These are phyloP conservation scores for Amblyornis subalaris DNA, from an alignment of 2,113 vertebrate genomes.

Conservation along the genomic window DNA sequence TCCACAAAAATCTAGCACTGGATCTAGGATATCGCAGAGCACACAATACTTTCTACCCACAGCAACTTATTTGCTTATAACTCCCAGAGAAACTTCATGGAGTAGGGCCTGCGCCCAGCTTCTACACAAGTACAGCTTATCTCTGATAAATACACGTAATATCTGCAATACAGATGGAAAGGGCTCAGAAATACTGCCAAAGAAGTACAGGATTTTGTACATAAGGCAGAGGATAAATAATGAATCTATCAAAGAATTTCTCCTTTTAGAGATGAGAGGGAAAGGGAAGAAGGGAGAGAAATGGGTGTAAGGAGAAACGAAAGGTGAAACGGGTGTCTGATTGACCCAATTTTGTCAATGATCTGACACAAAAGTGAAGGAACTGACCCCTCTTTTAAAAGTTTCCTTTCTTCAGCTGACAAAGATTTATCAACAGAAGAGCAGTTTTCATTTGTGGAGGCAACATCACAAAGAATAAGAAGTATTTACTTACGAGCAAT, in stretches of 20 bases:
- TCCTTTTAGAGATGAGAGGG: neutral
- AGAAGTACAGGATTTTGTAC: neutral
- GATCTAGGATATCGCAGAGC: neutral
- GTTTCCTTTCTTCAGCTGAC: neutral
- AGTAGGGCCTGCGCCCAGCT: neutral
- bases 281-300: neutral
- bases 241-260: neutral
- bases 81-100: neutral
- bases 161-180: neutral
- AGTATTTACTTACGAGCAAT: neutral
- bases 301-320: neutral
- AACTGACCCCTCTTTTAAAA: neutral
- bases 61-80: neutral
- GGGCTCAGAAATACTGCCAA: neutral
- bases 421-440: neutral
- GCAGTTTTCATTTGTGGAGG: neutral
- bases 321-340: neutral
- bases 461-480: neutral
- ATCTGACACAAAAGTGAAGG: neutral
- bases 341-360: neutral
- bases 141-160: neutral
- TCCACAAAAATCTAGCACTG: neutral
- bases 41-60: neutral
- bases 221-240: neutral
- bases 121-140: neutral